phyloP scores from a whole-genome alignment of 2,797 vertebrate species.

The Bufotes viridis region DNA sequence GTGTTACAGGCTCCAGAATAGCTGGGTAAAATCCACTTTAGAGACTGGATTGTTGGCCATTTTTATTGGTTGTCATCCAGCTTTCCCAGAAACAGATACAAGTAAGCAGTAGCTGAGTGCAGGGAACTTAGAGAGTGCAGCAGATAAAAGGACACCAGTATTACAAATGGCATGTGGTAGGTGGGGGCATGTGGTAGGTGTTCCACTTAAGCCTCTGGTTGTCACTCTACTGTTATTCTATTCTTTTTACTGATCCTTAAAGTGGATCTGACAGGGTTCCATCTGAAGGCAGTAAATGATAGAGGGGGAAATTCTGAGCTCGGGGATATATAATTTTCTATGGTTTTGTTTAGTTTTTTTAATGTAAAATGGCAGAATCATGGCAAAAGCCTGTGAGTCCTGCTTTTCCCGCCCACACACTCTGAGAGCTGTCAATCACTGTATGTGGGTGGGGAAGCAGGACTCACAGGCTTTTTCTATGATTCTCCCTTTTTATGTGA shows the following conservation, averaged over 20 bases:
- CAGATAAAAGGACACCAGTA: too few relatives aligned
- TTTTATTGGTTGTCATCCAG: too few relatives aligned
- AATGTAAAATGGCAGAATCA: neutral
- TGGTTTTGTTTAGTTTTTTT: neutral
- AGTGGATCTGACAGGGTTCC: neutral
- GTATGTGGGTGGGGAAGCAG: neutral
- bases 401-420: neutral
- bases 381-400: neutral
- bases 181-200: too few relatives aligned
- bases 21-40: too few relatives aligned
- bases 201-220: too few relatives aligned
- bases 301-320: neutral
- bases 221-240: too few relatives aligned
- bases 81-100: too few relatives aligned
- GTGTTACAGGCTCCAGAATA: too few relatives aligned
- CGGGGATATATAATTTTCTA: neutral
- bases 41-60: too few relatives aligned
- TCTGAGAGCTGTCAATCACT: neutral
- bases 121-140: too few relatives aligned
- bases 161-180: too few relatives aligned
- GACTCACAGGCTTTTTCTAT: neutral
- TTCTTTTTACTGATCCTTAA: neutral
- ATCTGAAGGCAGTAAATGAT: neutral
- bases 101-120: too few relatives aligned
- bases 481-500: neutral